Base-by-base conservation (phyloP, 2,888 invertebrate genomes). In the Unio delphinus region DNA sequence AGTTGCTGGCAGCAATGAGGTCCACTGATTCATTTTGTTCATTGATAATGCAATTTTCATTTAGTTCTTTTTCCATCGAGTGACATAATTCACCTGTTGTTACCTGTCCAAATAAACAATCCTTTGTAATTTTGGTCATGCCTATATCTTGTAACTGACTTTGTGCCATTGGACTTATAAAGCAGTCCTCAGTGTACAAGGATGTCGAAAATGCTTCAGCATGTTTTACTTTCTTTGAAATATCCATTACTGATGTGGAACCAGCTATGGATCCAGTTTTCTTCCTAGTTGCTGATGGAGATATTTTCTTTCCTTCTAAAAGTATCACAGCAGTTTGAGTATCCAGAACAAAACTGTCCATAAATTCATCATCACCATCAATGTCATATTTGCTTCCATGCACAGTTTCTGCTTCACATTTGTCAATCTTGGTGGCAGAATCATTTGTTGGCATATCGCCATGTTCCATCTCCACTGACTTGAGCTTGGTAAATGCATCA, bases 291-390 rank as follows among this genome's bases (percentile, higher is more conserved):
- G 64, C 17, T 57, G 67, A 30, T 68, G 61, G 45, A 30, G 17
- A 67, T 28, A 57, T 18, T 59, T 28, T 18, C 17, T 23, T 56
- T 59, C n/a, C 7, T 23, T 65, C 54, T 61, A 54, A 56, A 8
- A 45, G 23, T 30, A 20, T 26, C n/a, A 66, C 56, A 58, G 70
- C 70, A 60, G 74, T 80, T 74, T 86, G 86, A n/a, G 86, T 84
- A 72, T 86, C 82, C 26, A 87, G 55, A 30, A 82, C 68, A 70
- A 86, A 84, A 73, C 86, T 87, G 56, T 83, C 85, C 26, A 73
- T 72, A 71, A 84, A 84, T 0, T 82, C 80, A 67, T 64, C 65
- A n/a, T 71, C 68, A 61, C 11, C 45, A 45, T 45, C 15, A 45
- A 45, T 11, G 15, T 18, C 63, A 45, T 45, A 45, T 45, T 45